phyloP scores from a whole-genome alignment of 2,888 invertebrate genomes.

The Drosophila meridiana region DNA sequence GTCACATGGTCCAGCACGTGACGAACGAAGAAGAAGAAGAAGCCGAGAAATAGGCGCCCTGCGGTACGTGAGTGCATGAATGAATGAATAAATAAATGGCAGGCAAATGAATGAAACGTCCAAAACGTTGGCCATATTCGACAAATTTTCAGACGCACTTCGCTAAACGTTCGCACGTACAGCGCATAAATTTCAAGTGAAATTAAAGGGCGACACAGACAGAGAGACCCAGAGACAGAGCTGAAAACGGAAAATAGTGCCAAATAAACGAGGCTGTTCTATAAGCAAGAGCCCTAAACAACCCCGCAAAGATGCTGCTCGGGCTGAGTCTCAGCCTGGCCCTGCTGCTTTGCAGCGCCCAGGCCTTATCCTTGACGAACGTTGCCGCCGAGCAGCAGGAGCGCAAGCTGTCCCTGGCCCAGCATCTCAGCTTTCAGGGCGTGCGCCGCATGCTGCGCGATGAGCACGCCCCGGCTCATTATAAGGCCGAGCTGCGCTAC shows the following conservation, averaged over 20 bases:
- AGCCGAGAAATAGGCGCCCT: constrained; percentile 11
- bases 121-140: constrained; percentile 58
- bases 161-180: constrained; percentile 76
- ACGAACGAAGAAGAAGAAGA: constrained; percentile 32
- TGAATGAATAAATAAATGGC: constrained; percentile 54
- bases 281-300: background rate
- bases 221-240: background rate
- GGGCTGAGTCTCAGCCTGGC: constrained; percentile 31
- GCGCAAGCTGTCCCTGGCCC: constrained; percentile 55
- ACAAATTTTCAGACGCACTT: constrained; percentile 61
- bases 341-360: constrained; percentile 31
- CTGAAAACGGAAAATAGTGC: constrained; percentile 8
- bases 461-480: constrained; percentile 81
- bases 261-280: constrained; percentile 29
- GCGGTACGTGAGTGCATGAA: constrained; percentile 56
- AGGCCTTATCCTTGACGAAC: constrained; percentile 36
- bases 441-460: constrained; percentile 84
- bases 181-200: constrained; percentile 77
- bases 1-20: constrained; percentile 80
- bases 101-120: constrained; percentile 59
- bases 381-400: constrained; percentile 67
- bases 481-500: constrained; percentile 75
- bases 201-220: constrained; percentile 59
- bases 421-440: constrained; percentile 79
- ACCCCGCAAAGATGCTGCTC: constrained; percentile 30